Base-by-base conservation (phyloP, 1,140 invertebrate species). In the Drosophila varians region DNA sequence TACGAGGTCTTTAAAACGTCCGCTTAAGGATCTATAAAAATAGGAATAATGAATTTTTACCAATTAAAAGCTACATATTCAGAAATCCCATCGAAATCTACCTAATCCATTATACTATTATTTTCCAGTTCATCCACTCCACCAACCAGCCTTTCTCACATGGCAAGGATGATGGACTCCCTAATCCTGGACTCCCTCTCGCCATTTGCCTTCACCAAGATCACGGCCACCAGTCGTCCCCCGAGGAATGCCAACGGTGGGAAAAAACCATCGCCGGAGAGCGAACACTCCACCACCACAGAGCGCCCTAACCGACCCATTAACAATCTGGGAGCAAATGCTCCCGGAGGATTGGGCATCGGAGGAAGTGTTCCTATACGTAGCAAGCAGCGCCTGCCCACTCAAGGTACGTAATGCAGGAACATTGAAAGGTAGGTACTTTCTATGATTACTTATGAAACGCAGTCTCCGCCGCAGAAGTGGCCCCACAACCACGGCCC, bases 161-260 rank as follows among this genome's bases (percentile, higher is more conserved):
- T 95, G 93, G 94, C 94, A 40, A 90, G 94, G 5, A 95, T 95
- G 94, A 95, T 95, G 94, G 94, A 95, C 76, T 93, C 94, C 1
- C 92, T 95, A 72, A 93, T 95, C 86, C 82, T 94, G 43, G 94
- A 95, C 92, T 93, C 62, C 90, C 94, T 74, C 75, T 92, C 92
- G 23, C 93, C 93, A 28, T 94, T 94, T 72, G 93, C 92, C 8
- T 93, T 93, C 77, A 94, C 94, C 8, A 93, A 93, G 72, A 93
- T 94, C 73, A 93, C 93, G 18, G 90, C 92, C 70, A 93, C 74
- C 55, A 92, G 72, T 64, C 73, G 91, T 40, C 84, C 91, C 23
- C 46, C 74, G 18, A 76, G 89, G 1, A 61, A 71, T 46, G 19
- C 46, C 25, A 82, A 73, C 43, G 42, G 65, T 6, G 53, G 64